Evolutionary conservation across 2,888 invertebrate genomes (phyloP), one percentile per base, ranked within the genome.

Genomic region (Norana najaformis): DNA sequence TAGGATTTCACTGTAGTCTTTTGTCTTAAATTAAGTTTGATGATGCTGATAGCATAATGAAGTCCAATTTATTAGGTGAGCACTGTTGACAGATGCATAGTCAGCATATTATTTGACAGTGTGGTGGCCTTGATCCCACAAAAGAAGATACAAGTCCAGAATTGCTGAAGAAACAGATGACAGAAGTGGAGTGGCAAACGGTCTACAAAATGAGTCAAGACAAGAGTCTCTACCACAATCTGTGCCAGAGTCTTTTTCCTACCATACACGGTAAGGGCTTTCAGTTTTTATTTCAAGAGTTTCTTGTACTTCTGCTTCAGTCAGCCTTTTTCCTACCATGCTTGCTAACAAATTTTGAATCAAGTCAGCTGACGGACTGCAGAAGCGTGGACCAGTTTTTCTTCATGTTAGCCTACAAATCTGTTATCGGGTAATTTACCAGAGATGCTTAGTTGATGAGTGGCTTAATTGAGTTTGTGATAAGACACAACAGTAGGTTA

Each of bases 191-290:
- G 92, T 98, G 98, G 98, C 97, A 97, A 93, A 98, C 97, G 95
- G 97, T 99, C 90, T 98, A 98, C 93, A 97, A 98, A 93, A 99
- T 99, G 99, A 98, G 97, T n/a, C 96, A 97, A 90, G 99, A 99
- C 94, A 97, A 97, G 94, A 95, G 96, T 92, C 95, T 99, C 0
- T 98, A 98, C 95, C 96, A 97, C 92, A 98, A 99, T 95, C 95
- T 99, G 90, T 97, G 98, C 88, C 96, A 96, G 90, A 97, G 98
- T 93, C 96, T 99, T 88, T 99, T 99, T 94, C 99, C 99, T 0
- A 97, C 98, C 85, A 97, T 99, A 92, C 98, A 99, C 94, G 99
- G 96, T 95, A 93, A 92, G 92, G 13, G 11, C 37, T 36, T 39
- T 30, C n/a, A n/a, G n/a, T n/a, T n/a, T n/a, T n/a, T n/a, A n/a